Evolutionary conservation across 53 echinoderm and acorn worm genomes (phyloP).

Genomic region (Zoroaster sp.): DNA sequence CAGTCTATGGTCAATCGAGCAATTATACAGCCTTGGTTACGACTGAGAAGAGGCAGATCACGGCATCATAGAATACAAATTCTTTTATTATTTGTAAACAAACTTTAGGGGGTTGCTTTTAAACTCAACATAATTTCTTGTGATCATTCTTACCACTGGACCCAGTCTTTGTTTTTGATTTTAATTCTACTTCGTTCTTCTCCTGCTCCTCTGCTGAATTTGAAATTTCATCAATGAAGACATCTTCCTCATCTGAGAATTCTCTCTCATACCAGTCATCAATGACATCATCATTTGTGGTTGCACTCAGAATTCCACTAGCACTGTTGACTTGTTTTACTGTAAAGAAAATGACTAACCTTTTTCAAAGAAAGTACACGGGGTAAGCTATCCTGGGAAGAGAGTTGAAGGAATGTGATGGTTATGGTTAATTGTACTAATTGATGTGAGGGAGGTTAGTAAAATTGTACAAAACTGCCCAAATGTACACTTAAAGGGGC

Average conservation of each 20-base stretch:
- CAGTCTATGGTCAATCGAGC: too few relatives aligned
- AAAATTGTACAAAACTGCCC: background rate
- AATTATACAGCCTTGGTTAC: too few relatives aligned
- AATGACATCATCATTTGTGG: background rate
- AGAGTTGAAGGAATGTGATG: too few relatives aligned
- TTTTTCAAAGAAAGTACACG: background rate
- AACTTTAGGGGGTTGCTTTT: too few relatives aligned
- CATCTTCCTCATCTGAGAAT: slow-evolving; percentile 16
- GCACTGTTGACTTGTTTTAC: slow-evolving; percentile 22
- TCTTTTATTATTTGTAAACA: too few relatives aligned
- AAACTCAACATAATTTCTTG: too few relatives aligned
- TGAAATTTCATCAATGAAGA: background rate
- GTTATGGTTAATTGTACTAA: background rate
- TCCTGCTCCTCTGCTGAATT: background rate
- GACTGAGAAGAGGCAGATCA: too few relatives aligned
- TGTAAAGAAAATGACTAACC: background rate
- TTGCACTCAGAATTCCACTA: background rate
- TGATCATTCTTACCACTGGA: too few relatives aligned
- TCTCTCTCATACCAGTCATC: slow-evolving; percentile 50
- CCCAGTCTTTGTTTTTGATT: background rate
- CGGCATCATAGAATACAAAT: too few relatives aligned
- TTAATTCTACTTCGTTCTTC: background rate
- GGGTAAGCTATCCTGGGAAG: background rate
- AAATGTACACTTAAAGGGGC: background rate
- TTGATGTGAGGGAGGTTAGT: background rate